Evolutionary conservation across 2,113 vertebrate genomes (phyloP).

Genomic region (Actenoides lindsayi): DNA sequence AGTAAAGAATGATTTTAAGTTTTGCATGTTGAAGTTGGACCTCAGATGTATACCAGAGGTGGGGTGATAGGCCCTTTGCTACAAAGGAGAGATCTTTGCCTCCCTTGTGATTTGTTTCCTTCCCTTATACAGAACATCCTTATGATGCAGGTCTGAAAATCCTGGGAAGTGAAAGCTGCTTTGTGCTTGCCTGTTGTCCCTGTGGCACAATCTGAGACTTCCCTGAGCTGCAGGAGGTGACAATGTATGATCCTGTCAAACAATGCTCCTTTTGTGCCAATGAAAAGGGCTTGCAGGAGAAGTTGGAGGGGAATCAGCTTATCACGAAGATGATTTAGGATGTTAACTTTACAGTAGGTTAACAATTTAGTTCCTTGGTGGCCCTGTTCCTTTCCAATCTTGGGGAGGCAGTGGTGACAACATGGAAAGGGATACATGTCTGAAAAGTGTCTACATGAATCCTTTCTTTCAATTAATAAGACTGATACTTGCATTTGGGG

Average conservation of each 20-base stretch:
- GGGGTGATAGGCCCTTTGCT: not conserved
- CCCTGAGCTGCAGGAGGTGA: not conserved
- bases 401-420: not conserved
- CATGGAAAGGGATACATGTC: not conserved
- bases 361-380: not conserved
- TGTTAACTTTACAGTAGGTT: not conserved
- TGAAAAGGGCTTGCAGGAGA: not conserved
- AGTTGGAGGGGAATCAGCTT: not conserved
- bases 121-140: not conserved
- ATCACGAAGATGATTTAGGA: rapidly evolving
- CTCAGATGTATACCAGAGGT: not conserved
- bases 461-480: not conserved
- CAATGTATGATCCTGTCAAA: not conserved
- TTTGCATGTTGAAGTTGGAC: not conserved
- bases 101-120: not conserved
- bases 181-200: not conserved
- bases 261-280: not conserved
- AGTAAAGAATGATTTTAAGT: not conserved
- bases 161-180: not conserved
- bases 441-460: not conserved
- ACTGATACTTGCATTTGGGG: not conserved
- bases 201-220: not conserved
- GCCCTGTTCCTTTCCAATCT: not conserved
- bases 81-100: not conserved
- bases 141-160: not conserved